phyloP scores from a whole-genome alignment of 1,140 invertebrate genomes.

The Drosophila lacertosa region DNA sequence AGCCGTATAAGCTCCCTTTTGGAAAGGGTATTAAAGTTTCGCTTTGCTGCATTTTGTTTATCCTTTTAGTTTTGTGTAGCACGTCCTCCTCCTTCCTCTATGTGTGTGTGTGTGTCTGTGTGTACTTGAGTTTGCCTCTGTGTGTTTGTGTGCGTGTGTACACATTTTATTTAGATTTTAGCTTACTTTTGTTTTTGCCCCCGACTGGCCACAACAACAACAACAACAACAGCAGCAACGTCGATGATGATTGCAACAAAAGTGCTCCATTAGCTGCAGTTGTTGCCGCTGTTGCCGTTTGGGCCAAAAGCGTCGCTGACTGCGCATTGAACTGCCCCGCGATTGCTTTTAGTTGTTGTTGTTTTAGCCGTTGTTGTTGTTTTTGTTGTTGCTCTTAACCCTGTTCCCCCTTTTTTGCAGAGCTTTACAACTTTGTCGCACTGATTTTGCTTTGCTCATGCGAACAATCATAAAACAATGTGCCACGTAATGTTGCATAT shows the following conservation, averaged over 20 bases:
- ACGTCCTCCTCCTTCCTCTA: not conserved
- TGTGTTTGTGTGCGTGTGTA: conserved; percentile 11
- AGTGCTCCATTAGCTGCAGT: conserved; percentile 44
- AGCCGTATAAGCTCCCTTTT: too few relatives aligned
- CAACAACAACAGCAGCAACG: not conserved
- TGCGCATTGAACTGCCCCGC: conserved; percentile 19
- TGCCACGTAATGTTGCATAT: too few relatives aligned
- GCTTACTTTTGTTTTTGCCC: conserved; percentile 37
- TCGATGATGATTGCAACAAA: conserved; percentile 42
- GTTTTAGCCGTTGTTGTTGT: not conserved
- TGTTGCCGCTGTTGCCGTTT: conserved; percentile 1
- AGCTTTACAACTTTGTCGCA: conserved; percentile 11
- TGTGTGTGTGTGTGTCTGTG: conserved; percentile 3
- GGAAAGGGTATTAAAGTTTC: conserved; percentile 8
- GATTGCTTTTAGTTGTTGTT: conserved; percentile 15
- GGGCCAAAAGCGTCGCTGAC: not conserved
- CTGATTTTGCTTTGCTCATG: too few relatives aligned
- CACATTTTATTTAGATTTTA: conserved; percentile 47
- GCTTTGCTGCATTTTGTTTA: not conserved
- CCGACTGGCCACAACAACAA: conserved; percentile 7
- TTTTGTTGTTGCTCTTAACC: conserved; percentile 1
- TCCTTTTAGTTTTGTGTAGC: conserved; percentile 9
- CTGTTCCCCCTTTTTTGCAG: not conserved
- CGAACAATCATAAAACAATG: too few relatives aligned
- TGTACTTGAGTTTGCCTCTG: conserved; percentile 6